These are phyloP conservation scores for Synanthedon vespiformis DNA, from an alignment of 2,888 invertebrate species.

Conservation along the genomic window DNA sequence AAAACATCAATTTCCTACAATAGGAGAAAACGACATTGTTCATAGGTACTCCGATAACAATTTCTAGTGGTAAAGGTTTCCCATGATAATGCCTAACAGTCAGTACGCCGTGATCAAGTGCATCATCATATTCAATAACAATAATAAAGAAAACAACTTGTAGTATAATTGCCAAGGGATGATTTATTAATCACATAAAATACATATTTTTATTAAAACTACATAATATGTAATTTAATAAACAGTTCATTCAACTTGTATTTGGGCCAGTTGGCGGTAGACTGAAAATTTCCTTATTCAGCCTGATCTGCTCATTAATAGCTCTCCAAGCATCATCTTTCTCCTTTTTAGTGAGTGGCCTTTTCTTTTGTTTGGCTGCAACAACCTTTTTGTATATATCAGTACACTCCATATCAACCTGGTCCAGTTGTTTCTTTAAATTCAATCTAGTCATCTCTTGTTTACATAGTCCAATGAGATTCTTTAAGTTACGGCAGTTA, in stretches of 20 bases:
- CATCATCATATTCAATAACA: too few relatives aligned
- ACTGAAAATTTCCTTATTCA: constrained; percentile 64
- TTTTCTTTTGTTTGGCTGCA: constrained; percentile 83
- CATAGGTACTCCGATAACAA: too few relatives aligned
- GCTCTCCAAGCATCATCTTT: constrained; percentile 83
- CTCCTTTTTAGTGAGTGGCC: constrained; percentile 82
- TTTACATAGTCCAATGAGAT: constrained; percentile 77
- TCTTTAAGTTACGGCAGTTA: constrained; percentile 80
- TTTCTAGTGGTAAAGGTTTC: too few relatives aligned
- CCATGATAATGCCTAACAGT: too few relatives aligned
- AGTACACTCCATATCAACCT: constrained; percentile 80
- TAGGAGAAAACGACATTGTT: too few relatives aligned
- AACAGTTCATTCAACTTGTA: constrained; percentile 32
- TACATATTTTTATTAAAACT: neutral
- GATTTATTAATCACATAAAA: too few relatives aligned
- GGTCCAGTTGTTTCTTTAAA: constrained; percentile 79
- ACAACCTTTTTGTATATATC: constrained; percentile 88
- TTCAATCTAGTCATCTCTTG: constrained; percentile 85
- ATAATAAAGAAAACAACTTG: too few relatives aligned
- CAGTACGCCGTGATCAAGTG: too few relatives aligned
- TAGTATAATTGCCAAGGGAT: too few relatives aligned
- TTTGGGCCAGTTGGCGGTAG: constrained; percentile 62
- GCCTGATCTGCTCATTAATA: constrained; percentile 74
- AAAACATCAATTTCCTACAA: too few relatives aligned
- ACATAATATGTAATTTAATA: neutral